Percentiles rank a stretch among this genome's conserved stretches.
Conservation (phyloP, 2,888 invertebrate species). For the Camponotus fellah region DNA sequence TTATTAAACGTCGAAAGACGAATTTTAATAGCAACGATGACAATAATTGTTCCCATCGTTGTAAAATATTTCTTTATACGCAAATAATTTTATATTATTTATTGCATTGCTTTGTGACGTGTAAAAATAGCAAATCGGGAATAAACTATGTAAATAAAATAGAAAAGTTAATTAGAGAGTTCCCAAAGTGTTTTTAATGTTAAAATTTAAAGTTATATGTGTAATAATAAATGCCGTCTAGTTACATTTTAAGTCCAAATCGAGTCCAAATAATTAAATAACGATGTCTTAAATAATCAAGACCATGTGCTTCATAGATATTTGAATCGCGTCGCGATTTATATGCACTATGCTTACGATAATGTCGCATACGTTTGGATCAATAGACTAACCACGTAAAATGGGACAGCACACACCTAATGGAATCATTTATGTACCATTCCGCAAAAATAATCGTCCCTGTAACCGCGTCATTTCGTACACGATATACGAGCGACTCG, state of each 20-base stretch:
- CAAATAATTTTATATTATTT: not conserved
- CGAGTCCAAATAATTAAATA: not conserved
- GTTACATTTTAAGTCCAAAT: not conserved
- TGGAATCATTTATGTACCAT: slow-evolving; percentile 43
- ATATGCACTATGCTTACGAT: slow-evolving; percentile 23
- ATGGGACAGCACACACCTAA: slow-evolving; percentile 30
- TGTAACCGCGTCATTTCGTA: slow-evolving; percentile 30
- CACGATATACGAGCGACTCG: slow-evolving; percentile 34
- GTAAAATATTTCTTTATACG: not conserved
- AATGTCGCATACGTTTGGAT: slow-evolving; percentile 17
- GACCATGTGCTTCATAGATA: not conserved
- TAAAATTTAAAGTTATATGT: not conserved
- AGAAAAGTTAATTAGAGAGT: not conserved
- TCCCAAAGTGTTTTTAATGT: not conserved
- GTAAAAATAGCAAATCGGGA: not conserved
- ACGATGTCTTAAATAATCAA: not conserved
- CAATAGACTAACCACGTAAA: slow-evolving; percentile 28
- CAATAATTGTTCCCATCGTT: not conserved
- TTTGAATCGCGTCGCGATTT: slow-evolving; percentile 3
- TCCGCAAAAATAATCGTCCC: slow-evolving; percentile 25
- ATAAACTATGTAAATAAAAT: not conserved
- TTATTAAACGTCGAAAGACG: not conserved
- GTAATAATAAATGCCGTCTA: not conserved
- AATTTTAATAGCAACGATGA: not conserved
- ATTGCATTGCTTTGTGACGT: not conserved